A percentile compares a stretch with the other conserved stretches of the same genome.
These are phyloP conservation scores for Mallotus villosus DNA, from an alignment of 2,797 vertebrate genomes.

Conservation along the genomic window DNA sequence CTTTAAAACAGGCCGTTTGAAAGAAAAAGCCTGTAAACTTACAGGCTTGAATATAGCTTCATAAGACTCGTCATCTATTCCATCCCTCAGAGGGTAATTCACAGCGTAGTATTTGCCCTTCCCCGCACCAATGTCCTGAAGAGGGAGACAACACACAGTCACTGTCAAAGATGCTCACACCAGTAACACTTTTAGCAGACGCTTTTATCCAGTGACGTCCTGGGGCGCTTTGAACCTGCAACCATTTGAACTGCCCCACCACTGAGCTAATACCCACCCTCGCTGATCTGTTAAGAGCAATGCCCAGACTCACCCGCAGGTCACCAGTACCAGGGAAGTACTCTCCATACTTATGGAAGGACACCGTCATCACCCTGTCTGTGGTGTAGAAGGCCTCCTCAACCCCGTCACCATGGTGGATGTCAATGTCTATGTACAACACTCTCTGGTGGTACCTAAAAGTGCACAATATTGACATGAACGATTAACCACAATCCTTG, in stretches of 20 bases:
- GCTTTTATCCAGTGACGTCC: no score
- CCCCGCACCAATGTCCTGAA: constrained; percentile 94
- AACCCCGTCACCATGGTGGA: constrained; percentile 96
- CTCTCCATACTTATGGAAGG: constrained; percentile 98
- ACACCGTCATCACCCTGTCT: constrained; percentile 97
- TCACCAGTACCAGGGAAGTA: constrained; percentile 99
- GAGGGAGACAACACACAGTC: constrained; percentile 6
- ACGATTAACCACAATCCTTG: not conserved
- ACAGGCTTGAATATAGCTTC: constrained; percentile 98
- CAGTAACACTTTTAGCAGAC: not conserved
- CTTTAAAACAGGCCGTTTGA: not conserved
- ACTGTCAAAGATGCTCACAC: no score
- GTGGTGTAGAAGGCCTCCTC: constrained; percentile 99
- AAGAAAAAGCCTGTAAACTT: constrained; percentile 60
- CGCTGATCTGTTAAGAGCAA: no score
- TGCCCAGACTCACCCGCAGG: constrained; percentile 81
- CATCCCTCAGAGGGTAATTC: constrained; percentile 95
- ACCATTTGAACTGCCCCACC: no score
- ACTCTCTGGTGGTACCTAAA: constrained; percentile 96
- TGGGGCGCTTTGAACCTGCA: no score
- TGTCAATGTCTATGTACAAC: constrained; percentile 98
- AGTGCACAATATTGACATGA: not conserved
- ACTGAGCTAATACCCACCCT: no score
- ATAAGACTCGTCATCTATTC: constrained; percentile 96
- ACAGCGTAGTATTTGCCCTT: constrained; percentile 98